phyloP scores from a whole-genome alignment of 2,113 vertebrate genomes.

The Boleophthalmus pectinirostris region DNA sequence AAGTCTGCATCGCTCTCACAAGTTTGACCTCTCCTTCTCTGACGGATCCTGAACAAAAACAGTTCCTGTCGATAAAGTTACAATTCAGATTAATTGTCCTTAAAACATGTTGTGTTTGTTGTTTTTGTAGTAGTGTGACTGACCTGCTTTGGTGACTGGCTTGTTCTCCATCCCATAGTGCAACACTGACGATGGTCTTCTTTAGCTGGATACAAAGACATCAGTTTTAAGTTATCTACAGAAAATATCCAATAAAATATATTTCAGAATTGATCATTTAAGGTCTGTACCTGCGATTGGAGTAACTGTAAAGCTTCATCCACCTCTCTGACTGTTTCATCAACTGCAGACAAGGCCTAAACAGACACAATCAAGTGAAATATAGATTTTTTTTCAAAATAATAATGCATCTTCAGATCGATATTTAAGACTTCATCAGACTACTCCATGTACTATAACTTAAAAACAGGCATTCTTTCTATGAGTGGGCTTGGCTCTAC shows the following conservation, averaged over 20 bases:
- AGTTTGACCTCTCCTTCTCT: slow-evolving; percentile 49
- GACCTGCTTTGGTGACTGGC: slow-evolving; percentile 47
- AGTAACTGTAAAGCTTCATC: slow-evolving; percentile 63
- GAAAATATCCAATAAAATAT: neutral
- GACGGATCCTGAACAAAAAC: slow-evolving; percentile 36
- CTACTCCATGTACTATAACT: too few species aligned
- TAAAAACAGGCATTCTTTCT: too few species aligned
- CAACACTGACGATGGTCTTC: slow-evolving; percentile 67
- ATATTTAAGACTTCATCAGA: too few species aligned
- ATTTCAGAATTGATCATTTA: neutral
- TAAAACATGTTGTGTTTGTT: neutral
- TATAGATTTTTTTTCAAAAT: neutral
- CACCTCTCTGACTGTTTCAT: slow-evolving; percentile 45
- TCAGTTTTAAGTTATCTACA: neutral
- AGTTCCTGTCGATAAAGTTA: slow-evolving; percentile 42
- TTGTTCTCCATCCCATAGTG: slow-evolving; percentile 62
- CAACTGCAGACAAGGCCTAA: slow-evolving; percentile 45
- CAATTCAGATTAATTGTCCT: neutral
- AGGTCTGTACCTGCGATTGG: slow-evolving; percentile 54
- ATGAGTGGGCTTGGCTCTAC: too few species aligned
- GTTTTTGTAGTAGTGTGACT: neutral
- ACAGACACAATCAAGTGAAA: slow-evolving; percentile 22
- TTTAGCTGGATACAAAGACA: slow-evolving; percentile 52
- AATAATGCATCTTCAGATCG: too few species aligned
- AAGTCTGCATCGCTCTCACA: slow-evolving; percentile 47